phyloP scores from a whole-genome alignment of 2,888 invertebrate species.

The Stenurella melanura region DNA sequence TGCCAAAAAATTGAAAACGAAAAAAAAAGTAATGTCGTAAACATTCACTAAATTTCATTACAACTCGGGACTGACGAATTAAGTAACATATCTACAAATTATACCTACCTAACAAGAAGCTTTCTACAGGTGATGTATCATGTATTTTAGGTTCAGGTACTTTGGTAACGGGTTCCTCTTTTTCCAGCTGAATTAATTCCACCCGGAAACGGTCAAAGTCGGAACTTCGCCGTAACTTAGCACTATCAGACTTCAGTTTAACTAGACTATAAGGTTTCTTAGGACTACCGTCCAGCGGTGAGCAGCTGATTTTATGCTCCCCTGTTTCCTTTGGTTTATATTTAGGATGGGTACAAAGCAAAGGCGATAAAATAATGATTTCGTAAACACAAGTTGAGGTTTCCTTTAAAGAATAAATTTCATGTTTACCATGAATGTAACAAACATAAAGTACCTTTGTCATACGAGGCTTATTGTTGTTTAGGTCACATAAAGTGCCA shows the following conservation, averaged over 20 bases:
- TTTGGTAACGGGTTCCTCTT: constrained; percentile 57
- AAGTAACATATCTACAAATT: no score
- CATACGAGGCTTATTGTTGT: constrained; percentile 83
- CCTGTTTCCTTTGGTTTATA: constrained; percentile 87
- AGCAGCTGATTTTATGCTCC: constrained; percentile 86
- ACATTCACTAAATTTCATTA: no score
- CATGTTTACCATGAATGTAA: constrained; percentile 90
- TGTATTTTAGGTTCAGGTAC: constrained; percentile 46
- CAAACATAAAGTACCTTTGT: constrained; percentile 93
- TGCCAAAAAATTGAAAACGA: no score
- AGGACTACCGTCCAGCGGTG: constrained; percentile 80
- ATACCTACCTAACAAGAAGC: constrained; percentile 84
- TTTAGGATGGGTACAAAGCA: constrained; percentile 91
- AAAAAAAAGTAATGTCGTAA: no score
- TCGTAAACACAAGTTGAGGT: constrained; percentile 96
- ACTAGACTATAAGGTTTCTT: constrained; percentile 84
- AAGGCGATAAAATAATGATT: constrained; percentile 89
- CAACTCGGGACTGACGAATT: no score
- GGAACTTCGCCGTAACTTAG: constrained; percentile 79
- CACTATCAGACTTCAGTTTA: constrained; percentile 83
- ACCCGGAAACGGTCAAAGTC: constrained; percentile 76
- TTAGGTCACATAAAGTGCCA: constrained; percentile 95
- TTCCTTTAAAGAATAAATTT: constrained; percentile 94
- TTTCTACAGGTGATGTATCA: constrained; percentile 84
- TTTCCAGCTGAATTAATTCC: constrained; percentile 79